Conservation (phyloP, 1,140 invertebrate genomes). For the Apis dorsata region DNA sequence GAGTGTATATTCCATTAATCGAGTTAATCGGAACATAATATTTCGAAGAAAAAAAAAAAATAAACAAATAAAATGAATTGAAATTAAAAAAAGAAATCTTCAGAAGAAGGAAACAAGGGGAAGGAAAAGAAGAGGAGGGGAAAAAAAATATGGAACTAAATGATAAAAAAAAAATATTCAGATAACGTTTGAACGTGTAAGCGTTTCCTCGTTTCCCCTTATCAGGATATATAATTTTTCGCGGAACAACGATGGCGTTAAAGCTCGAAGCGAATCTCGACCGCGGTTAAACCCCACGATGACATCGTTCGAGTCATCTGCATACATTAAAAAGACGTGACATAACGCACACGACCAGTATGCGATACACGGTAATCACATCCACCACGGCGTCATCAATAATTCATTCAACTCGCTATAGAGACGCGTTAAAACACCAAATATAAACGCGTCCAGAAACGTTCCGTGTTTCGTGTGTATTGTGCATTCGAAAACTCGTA, state of each 20-base stretch:
- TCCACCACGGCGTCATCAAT: constrained; percentile 59
- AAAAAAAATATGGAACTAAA: no score
- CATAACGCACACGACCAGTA: constrained; percentile 49
- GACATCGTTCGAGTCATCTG: constrained; percentile 59
- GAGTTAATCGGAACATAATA: not conserved
- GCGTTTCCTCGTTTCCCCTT: not conserved
- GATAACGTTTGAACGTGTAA: not conserved
- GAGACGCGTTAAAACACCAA: constrained; percentile 45
- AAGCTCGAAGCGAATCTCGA: constrained; percentile 22
- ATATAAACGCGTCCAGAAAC: constrained; percentile 21
- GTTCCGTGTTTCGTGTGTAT: not conserved
- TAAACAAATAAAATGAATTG: not conserved
- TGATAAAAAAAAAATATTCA: not conserved
- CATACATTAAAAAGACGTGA: constrained; percentile 59
- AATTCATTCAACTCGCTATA: constrained; percentile 59
- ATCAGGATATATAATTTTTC: not conserved
- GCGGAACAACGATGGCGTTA: not conserved
- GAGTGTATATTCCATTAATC: no score
- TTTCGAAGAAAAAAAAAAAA: not conserved
- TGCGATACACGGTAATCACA: constrained; percentile 54
- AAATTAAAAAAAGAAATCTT: not conserved
- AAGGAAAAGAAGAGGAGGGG: no score
- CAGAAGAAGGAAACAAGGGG: not conserved
- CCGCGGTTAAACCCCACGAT: constrained; percentile 41
- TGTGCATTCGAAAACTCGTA: no score